Percentiles rank a stretch among this genome's conserved stretches.
Evolutionary conservation across 2,113 vertebrate genomes (phyloP).

Genomic region (Campylomormyrus numenius): DNA sequence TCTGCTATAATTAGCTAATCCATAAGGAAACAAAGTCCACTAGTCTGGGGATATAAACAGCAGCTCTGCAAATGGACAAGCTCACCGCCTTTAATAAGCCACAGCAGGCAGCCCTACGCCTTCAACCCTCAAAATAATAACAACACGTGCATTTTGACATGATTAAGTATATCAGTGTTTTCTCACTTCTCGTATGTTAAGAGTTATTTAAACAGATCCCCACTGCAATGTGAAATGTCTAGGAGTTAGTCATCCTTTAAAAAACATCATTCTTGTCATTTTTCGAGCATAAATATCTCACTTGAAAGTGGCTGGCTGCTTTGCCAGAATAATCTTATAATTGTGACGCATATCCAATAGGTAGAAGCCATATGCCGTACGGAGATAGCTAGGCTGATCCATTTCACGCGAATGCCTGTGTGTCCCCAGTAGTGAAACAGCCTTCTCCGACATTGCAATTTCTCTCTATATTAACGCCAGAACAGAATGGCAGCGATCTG

Average conservation of each 20-base stretch:
- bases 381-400: background rate
- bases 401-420: background rate
- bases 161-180: background rate
- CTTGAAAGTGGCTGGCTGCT: background rate
- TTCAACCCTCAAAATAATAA: conserved; percentile 1
- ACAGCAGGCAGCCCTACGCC: background rate
- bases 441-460: background rate
- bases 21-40: conserved; percentile 3
- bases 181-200: background rate
- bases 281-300: background rate
- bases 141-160: background rate
- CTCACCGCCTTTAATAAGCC: conserved; percentile 13
- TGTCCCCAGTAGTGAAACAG: background rate
- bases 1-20: conserved; percentile 20
- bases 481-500: background rate
- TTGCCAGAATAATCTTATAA: background rate
- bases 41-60: conserved; percentile 2
- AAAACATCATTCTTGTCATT: background rate
- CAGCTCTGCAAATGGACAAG: conserved; percentile 2
- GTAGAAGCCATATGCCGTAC: background rate
- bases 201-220: background rate
- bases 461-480: background rate
- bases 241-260: background rate
- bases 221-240: background rate
- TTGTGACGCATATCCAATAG: background rate